Percentiles rank a stretch among this genome's conserved stretches.
Conservation (phyloP, 2,888 invertebrate species). For the Andrena dorsata region DNA sequence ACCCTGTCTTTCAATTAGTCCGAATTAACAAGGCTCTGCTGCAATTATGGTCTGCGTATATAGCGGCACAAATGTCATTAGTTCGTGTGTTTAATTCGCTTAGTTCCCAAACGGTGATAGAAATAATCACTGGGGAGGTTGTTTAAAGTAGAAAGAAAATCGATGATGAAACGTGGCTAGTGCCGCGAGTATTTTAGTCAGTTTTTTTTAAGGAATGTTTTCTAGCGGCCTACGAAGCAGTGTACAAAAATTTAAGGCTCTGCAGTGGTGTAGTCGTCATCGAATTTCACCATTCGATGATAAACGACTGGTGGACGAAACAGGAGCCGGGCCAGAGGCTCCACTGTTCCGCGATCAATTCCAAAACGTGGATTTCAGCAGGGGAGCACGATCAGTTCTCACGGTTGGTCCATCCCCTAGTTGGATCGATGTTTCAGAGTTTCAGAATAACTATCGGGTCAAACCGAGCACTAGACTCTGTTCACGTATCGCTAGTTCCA, state of each 20-base stretch:
- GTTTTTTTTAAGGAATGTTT: not conserved
- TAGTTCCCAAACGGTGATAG: not conserved
- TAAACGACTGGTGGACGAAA: not conserved
- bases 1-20: constrained; percentile 23
- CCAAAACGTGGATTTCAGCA: constrained; percentile 20
- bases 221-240: not conserved
- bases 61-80: constrained; percentile 11
- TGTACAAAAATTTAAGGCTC: not conserved
- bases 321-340: not conserved
- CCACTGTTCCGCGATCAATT: constrained; percentile 1
- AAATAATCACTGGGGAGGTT: not conserved
- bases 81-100: not conserved
- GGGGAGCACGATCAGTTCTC: constrained; percentile 3
- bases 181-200: not conserved
- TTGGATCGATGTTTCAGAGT: constrained; percentile 13
- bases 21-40: constrained; percentile 21
- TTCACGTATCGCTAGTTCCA: constrained; percentile 12
- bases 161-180: not conserved
- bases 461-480: not conserved
- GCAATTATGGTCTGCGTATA: constrained; percentile 12
- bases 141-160: too few relatives aligned
- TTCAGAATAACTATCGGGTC: not conserved
- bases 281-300: not conserved
- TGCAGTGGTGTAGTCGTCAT: not conserved
- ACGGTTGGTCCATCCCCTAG: not conserved